Base-by-base conservation (phyloP, 2,888 invertebrate species). In the Limnephilus marmoratus region DNA sequence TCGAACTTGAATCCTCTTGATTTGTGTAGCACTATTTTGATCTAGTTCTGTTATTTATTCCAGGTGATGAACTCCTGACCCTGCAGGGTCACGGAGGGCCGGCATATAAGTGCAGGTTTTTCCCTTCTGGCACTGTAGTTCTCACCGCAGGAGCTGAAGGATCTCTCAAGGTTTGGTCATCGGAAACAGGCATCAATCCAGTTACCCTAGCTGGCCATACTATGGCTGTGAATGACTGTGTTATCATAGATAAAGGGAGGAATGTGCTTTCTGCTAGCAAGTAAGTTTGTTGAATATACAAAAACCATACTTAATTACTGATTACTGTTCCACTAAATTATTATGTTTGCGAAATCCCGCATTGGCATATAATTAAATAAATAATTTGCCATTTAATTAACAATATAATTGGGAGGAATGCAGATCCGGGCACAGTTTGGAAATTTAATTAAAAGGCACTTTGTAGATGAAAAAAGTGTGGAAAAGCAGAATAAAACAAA, bases 91-190 rank as follows among this genome's bases (percentile, higher is more conserved):
- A 98, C 95, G 95, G 96, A 45, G 97, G 97, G 88, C 97, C 98
- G 93, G 96, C 97, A 9, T 97, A 97, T 95, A 96, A 96, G 93
- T 97, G 97, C 94, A 95, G 96, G 91, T 97, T 97, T 94, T 98
- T 98, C 94, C 98, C 98, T 49, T 98, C 97, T 29, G 97, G 97
- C 1, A 94, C 97, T 91, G 97, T 98, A 2, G 95, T 97, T 0
- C 94, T 98, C 90, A 97, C 97, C 85, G 97, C 97, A 41, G 97
- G 97, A 15, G 97, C 97, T 80, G 98, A 98, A 95, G 97, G 97
- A 94, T 96, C 96, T 82, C 95, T 97, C 82, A 97, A 97, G 94
- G 96, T 98, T 92, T 98, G 97, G 97, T 97, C 97, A 90, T 97
- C 97, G 0, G 97, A 97, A 94, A 96, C 96, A 49, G 98, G 97